phyloP scores from a whole-genome alignment of 92 coral and sea anemone genomes.

The Bergia sp. region DNA sequence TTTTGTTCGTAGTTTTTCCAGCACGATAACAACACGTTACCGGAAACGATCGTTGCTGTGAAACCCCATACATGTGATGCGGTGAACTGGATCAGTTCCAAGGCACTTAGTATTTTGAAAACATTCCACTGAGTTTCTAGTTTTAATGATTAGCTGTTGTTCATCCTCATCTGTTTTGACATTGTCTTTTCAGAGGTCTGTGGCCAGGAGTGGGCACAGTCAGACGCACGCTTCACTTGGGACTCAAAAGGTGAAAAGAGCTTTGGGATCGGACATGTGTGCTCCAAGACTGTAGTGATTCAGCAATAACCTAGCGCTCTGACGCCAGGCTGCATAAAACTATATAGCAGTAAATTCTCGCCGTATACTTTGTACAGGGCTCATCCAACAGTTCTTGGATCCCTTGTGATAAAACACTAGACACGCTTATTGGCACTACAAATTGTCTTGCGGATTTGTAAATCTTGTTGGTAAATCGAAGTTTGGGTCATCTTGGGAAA shows the following conservation, averaged over 20 bases:
- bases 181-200: slow-evolving; percentile 73
- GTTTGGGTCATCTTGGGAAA: background rate
- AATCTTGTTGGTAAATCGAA: background rate
- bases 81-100: too few relatives aligned
- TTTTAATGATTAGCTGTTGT: background rate
- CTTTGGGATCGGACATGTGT: background rate
- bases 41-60: too few relatives aligned
- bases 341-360: too few relatives aligned
- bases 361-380: too few relatives aligned
- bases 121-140: background rate
- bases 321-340: background rate
- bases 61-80: too few relatives aligned
- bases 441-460: background rate
- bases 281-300: background rate
- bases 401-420: background rate
- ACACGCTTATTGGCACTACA: background rate
- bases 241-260: slow-evolving; percentile 59
- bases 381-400: background rate
- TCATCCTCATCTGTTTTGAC: background rate
- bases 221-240: slow-evolving; percentile 85
- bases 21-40: too few relatives aligned
- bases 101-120: too few relatives aligned
- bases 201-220: slow-evolving; percentile 94
- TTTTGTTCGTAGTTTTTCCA: too few relatives aligned
- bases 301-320: background rate